Evolutionary conservation across 37 sponge, comb jelly and placozoan species (phyloP).

Genomic region (Axinella damicornis): DNA sequence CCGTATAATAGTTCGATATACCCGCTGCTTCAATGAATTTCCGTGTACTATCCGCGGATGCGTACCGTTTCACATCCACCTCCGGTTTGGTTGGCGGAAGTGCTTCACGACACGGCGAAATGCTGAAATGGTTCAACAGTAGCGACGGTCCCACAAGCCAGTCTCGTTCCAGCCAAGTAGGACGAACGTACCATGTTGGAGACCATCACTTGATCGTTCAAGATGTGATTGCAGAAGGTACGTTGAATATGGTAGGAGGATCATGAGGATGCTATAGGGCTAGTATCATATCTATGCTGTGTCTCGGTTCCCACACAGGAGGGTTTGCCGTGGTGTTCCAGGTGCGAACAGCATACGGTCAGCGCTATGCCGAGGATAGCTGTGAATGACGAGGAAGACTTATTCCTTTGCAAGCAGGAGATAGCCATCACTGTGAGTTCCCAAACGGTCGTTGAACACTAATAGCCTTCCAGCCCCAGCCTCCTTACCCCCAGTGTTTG

Average conservation of each 20-base stretch:
- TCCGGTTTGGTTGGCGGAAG: constrained; percentile 5
- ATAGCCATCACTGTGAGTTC: constrained; percentile 88
- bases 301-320: constrained; percentile 47
- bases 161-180: constrained; percentile 26
- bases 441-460: too few relatives aligned
- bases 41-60: too few relatives aligned
- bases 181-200: constrained; percentile 32
- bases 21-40: too few relatives aligned
- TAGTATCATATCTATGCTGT: too few relatives aligned
- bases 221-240: constrained; percentile 86
- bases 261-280: background rate
- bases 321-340: constrained; percentile 88
- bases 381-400: constrained; percentile 86
- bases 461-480: too few relatives aligned
- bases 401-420: constrained; percentile 80
- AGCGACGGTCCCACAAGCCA: background rate
- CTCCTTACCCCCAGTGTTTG: too few relatives aligned
- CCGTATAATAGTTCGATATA: background rate
- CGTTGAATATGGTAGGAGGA: background rate
- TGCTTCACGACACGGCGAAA: background rate
- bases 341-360: constrained; percentile 41
- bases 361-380: constrained; percentile 76
- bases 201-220: constrained; percentile 54
- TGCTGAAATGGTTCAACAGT: background rate
- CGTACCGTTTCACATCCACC: too few relatives aligned